Conservation (phyloP, 2,888 invertebrate species). For the Spilarctia lutea region DNA sequence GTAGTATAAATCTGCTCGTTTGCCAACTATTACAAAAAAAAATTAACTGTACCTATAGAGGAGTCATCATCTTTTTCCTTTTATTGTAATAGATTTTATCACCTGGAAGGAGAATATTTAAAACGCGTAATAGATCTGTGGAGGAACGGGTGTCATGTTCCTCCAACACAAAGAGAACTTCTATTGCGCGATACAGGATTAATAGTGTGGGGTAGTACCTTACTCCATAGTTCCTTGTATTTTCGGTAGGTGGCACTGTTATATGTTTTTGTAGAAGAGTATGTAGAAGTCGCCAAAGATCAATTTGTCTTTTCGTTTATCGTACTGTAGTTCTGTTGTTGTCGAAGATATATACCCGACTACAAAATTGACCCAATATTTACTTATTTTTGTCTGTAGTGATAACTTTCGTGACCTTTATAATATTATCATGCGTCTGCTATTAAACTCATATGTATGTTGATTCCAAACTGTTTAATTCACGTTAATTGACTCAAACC, state of each 20-base stretch:
- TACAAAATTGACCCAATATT: background rate
- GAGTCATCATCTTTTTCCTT: background rate
- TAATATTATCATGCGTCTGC: background rate
- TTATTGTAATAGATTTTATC: background rate
- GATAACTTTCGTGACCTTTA: conserved; percentile 5
- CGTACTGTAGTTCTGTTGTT: background rate
- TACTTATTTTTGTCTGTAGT: background rate
- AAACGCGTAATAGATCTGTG: background rate
- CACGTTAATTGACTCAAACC: background rate
- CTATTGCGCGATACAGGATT: too few species aligned
- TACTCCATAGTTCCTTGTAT: too few species aligned
- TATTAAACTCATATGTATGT: background rate
- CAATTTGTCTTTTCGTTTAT: background rate
- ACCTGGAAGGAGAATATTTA: background rate
- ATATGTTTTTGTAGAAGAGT: too few species aligned
- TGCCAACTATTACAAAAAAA: too few species aligned
- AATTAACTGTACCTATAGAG: too few species aligned
- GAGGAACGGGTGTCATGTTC: too few species aligned
- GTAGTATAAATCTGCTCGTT: too few species aligned
- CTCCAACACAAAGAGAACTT: too few species aligned
- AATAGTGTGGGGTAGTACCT: too few species aligned
- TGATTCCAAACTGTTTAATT: background rate
- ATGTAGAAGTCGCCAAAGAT: too few species aligned
- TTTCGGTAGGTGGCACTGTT: too few species aligned
- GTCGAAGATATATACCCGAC: background rate